Evolutionary conservation across 1,140 invertebrate genomes (phyloP).

Genomic region (Trialeurodes vaporariorum): DNA sequence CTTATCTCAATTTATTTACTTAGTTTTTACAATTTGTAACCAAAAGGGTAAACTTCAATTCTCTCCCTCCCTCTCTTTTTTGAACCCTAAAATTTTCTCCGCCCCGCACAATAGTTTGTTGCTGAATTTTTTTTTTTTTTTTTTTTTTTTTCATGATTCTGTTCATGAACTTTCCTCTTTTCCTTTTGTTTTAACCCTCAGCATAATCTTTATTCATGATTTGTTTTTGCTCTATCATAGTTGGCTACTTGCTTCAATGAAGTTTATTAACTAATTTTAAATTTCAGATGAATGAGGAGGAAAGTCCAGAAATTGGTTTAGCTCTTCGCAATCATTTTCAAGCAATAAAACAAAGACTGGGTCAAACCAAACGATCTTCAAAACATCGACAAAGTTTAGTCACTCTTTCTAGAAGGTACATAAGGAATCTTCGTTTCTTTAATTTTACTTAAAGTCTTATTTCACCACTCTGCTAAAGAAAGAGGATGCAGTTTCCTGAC

Average conservation of each 20-base stretch:
- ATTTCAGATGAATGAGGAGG: slow-evolving; percentile 66
- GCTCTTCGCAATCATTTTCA: slow-evolving; percentile 81
- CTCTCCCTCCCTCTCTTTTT: neutral
- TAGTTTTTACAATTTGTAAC: neutral
- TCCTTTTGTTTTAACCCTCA: too few relatives aligned
- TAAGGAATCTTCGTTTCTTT: neutral
- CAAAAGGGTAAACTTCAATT: neutral
- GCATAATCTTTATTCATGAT: too few relatives aligned
- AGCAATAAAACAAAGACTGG: slow-evolving; percentile 62
- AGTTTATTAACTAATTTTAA: too few relatives aligned
- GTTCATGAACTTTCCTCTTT: slow-evolving; percentile 38
- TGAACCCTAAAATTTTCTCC: neutral
- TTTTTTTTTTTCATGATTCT: slow-evolving; percentile 43
- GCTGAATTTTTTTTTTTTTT: neutral
- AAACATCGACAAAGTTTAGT: slow-evolving; percentile 73
- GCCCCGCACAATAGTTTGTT: neutral
- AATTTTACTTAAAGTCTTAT: too few relatives aligned
- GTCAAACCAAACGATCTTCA: slow-evolving; percentile 52
- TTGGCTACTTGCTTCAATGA: too few relatives aligned
- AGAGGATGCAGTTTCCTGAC: too few relatives aligned
- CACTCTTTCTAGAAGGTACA: slow-evolving; percentile 56
- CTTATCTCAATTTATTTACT: too few relatives aligned
- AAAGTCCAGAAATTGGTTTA: slow-evolving; percentile 66
- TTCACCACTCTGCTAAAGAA: too few relatives aligned
- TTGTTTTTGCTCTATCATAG: too few relatives aligned